phyloP scores from a whole-genome alignment of 2,113 vertebrate genomes.

The Ivindomyrus marchei region DNA sequence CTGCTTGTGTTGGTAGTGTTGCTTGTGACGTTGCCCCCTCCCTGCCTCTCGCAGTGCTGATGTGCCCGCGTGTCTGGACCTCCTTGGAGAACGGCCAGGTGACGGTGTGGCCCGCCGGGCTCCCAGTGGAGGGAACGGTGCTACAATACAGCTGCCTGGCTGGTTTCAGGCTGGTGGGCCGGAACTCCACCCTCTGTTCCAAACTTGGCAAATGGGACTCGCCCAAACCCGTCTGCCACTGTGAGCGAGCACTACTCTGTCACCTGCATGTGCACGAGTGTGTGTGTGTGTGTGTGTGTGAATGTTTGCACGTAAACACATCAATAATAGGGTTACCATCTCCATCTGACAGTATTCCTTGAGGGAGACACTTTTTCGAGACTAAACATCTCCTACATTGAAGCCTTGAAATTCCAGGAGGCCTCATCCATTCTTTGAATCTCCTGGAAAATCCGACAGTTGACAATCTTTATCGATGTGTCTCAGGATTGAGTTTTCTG shows the following conservation, averaged over 20 bases:
- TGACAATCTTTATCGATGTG: not conserved
- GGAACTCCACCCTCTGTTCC: constrained; percentile 75
- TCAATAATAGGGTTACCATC: not conserved
- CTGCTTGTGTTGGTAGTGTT: not conserved
- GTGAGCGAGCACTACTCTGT: constrained; percentile 53
- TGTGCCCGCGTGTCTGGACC: constrained; percentile 76
- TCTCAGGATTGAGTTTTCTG: not conserved
- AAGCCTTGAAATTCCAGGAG: not conserved
- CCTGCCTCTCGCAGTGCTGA: constrained; percentile 68
- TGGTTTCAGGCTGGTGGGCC: constrained; percentile 79
- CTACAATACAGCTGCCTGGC: constrained; percentile 78
- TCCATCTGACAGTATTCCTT: not conserved
- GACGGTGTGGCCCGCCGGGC: constrained; percentile 55
- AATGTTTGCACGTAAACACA: constrained; percentile 11
- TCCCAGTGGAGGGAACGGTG: constrained; percentile 75
- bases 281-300: not conserved
- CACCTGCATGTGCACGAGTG: not conserved
- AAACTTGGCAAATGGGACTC: constrained; percentile 82
- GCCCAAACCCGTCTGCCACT: constrained; percentile 80
- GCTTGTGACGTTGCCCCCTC: not conserved
- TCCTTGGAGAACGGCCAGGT: constrained; percentile 85
- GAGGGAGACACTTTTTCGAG: not conserved
- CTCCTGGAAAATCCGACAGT: not conserved
- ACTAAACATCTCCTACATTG: not conserved
- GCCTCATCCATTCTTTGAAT: not conserved